Evolutionary conservation across 2,113 vertebrate genomes (phyloP).

Genomic region (Cettia cetti): DNA sequence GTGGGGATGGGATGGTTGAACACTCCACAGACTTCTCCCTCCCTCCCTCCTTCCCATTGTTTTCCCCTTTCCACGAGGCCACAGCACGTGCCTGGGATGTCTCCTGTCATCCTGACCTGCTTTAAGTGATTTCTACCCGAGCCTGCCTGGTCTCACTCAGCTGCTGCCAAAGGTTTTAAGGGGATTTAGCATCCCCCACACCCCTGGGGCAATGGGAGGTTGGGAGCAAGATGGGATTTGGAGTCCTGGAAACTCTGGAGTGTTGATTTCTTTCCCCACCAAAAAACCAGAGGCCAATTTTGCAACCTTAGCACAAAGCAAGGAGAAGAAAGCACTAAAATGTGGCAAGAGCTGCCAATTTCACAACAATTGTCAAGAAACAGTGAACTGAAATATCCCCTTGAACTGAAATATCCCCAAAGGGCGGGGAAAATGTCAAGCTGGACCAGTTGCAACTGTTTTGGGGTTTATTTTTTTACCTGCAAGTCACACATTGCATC

Average conservation of each 20-base stretch:
- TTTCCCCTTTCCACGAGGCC: not conserved
- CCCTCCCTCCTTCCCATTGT: not conserved
- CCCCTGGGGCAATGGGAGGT: rapidly evolving
- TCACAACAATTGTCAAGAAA: not conserved
- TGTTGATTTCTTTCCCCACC: not conserved
- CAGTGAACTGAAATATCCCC: not conserved
- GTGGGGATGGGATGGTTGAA: not conserved
- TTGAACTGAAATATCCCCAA: not conserved
- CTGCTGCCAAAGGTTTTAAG: not conserved
- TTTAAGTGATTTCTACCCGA: not conserved
- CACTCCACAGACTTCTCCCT: not conserved
- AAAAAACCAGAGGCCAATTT: not conserved
- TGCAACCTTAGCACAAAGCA: not conserved
- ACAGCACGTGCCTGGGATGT: rapidly evolving
- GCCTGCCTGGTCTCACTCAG: not conserved
- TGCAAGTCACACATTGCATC: not conserved
- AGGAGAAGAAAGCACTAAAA: not conserved
- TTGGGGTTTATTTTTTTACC: not conserved
- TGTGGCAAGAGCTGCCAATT: not conserved
- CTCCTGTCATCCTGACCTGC: rapidly evolving
- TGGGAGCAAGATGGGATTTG: not conserved
- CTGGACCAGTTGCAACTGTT: not conserved
- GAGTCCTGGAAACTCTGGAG: not conserved
- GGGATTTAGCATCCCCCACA: not conserved
- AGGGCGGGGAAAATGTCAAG: not conserved